These are phyloP conservation scores for Sinopyrophorus schimmeli DNA, from an alignment of 2,888 invertebrate species.

Conservation along the genomic window DNA sequence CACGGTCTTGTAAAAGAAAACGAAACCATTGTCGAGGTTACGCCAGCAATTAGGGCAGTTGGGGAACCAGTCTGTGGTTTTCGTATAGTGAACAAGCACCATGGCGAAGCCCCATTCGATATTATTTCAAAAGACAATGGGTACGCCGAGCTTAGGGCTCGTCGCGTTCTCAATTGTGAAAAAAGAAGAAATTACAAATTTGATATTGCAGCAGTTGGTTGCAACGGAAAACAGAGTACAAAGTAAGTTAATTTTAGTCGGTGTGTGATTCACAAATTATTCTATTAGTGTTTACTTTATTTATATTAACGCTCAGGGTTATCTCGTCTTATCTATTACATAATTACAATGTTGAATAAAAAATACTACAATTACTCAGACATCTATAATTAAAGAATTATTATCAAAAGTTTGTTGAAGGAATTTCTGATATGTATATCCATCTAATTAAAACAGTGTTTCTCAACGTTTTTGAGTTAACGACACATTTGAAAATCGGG, in stretches of 20 bases:
- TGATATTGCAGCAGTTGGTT: slow-evolving; percentile 91
- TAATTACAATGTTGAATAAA: too few species aligned
- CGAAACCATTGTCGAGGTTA: slow-evolving; percentile 89
- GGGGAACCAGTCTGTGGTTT: slow-evolving; percentile 80
- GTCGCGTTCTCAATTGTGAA: slow-evolving; percentile 87
- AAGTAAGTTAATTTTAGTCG: slow-evolving; percentile 48
- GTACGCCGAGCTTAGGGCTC: slow-evolving; percentile 82
- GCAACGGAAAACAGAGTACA: slow-evolving; percentile 74
- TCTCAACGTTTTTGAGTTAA: too few species aligned
- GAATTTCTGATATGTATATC: too few species aligned
- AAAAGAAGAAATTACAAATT: slow-evolving; percentile 94
- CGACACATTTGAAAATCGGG: too few species aligned
- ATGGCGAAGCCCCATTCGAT: slow-evolving; percentile 88
- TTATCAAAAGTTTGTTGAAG: too few species aligned
- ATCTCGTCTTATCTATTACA: too few species aligned
- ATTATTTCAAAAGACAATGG: slow-evolving; percentile 60
- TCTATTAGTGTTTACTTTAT: too few species aligned
- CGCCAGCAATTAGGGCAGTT: slow-evolving; percentile 84
- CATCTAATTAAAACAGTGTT: too few species aligned
- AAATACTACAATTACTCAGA: too few species aligned
- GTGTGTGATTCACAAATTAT: too few species aligned
- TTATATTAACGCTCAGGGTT: too few species aligned
- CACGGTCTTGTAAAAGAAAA: slow-evolving; percentile 92
- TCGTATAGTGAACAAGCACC: slow-evolving; percentile 88
- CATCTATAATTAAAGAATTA: too few species aligned